A percentile compares a stretch with the other conserved stretches of the same genome.
Conservation (phyloP, 2,113 vertebrate genomes). For the Callipepla squamata region DNA sequence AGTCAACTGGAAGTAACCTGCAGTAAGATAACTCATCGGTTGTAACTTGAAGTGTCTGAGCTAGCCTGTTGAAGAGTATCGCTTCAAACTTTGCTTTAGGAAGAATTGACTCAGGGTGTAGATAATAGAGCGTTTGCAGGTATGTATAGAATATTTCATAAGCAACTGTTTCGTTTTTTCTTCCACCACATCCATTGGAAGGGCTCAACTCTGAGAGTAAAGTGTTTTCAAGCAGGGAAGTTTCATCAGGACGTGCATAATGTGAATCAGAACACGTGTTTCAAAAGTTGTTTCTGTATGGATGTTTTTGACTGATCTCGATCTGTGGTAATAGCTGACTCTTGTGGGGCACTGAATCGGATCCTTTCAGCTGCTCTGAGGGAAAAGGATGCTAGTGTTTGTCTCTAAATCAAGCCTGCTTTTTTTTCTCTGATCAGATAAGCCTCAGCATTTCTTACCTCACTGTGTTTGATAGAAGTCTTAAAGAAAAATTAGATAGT, state of each 20-base stretch:
- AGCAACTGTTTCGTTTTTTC: fast-evolving
- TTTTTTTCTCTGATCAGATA: background rate
- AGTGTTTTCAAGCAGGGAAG: background rate
- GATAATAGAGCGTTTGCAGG: background rate
- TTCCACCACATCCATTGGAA: background rate
- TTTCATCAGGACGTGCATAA: background rate
- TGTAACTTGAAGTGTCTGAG: background rate
- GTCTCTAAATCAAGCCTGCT: background rate
- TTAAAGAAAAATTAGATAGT: background rate
- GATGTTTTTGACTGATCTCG: background rate
- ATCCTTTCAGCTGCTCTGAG: background rate
- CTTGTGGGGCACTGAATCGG: background rate
- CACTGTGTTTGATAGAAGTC: background rate
- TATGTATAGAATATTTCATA: fast-evolving
- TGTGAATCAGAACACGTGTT: background rate
- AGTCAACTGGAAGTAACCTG: background rate
- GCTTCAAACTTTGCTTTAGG: background rate
- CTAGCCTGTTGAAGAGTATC: background rate
- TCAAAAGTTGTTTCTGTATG: background rate
- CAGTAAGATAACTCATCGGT: background rate
- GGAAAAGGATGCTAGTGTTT: background rate
- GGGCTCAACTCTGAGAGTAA: background rate
- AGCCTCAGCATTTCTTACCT: background rate
- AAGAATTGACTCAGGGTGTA: background rate
- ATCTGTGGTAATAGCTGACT: background rate